Conservation (phyloP, 2,113 vertebrate species). For the Odontophorus gujanensis region DNA sequence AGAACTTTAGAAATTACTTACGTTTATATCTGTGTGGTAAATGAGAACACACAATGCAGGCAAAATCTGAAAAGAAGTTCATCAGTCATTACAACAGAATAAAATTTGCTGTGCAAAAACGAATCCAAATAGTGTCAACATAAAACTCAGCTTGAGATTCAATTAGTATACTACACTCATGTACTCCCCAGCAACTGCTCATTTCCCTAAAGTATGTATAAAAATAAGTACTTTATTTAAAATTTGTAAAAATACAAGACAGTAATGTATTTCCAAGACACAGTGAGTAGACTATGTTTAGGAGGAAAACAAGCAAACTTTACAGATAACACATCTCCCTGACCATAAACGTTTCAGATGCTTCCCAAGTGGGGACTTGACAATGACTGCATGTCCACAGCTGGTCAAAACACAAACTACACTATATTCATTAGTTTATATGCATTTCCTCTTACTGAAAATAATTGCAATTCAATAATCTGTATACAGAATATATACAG, state of each 20-base stretch:
- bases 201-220: neutral
- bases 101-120: neutral
- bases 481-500: neutral
- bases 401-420: neutral
- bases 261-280: neutral
- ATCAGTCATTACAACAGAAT: conserved; percentile 49
- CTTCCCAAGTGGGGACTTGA: neutral
- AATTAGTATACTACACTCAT: neutral
- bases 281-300: neutral
- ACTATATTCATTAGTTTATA: neutral
- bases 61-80: conserved; percentile 89
- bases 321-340: neutral
- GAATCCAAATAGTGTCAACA: neutral
- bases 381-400: neutral
- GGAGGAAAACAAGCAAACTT: neutral
- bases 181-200: neutral
- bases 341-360: neutral
- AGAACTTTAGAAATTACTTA: conserved; percentile 81
- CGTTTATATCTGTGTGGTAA: conserved; percentile 98
- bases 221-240: neutral
- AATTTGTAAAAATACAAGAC: neutral
- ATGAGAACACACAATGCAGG: conserved; percentile 98
- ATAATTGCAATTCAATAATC: neutral
- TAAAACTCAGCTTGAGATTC: neutral
- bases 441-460: neutral